These are phyloP conservation scores for Dasysyrphus albostriatus DNA, from an alignment of 2,888 invertebrate genomes.

Conservation along the genomic window DNA sequence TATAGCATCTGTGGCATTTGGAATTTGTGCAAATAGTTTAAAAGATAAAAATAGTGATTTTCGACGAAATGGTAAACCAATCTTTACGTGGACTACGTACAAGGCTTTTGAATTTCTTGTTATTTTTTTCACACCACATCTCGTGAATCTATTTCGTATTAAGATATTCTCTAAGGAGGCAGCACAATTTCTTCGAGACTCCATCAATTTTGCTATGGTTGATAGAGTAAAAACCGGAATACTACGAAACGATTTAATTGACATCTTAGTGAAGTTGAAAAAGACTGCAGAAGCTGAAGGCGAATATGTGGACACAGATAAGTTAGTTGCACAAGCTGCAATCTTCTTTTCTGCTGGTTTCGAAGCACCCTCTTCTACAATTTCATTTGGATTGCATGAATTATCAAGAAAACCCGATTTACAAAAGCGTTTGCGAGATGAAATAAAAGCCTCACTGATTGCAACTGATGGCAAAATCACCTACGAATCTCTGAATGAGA, in stretches of 20 bases:
- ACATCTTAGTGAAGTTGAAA: conserved; percentile 83
- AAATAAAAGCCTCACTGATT: conserved; percentile 82
- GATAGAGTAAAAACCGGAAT: conserved; percentile 80
- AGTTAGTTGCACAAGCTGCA: conserved; percentile 81
- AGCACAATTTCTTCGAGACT: conserved; percentile 79
- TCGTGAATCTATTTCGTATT: conserved; percentile 78
- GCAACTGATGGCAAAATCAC: conserved; percentile 80
- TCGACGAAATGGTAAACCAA: conserved; percentile 82
- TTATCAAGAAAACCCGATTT: conserved; percentile 82
- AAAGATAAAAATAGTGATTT: conserved; percentile 83
- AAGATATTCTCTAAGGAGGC: conserved; percentile 79
- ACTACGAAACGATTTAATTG: conserved; percentile 83
- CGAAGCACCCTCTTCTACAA: conserved; percentile 83
- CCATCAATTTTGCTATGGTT: conserved; percentile 81
- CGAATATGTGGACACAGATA: conserved; percentile 78
- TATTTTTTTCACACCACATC: conserved; percentile 81
- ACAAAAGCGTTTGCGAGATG: conserved; percentile 83
- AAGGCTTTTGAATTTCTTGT: conserved; percentile 79
- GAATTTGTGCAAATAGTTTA: conserved; percentile 84
- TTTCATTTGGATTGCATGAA: conserved; percentile 83
- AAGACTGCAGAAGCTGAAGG: conserved; percentile 75
- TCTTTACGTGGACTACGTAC: conserved; percentile 78
- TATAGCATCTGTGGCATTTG: conserved; percentile 84
- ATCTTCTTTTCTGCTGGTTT: conserved; percentile 79
- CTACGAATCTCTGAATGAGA: conserved; percentile 83